Percentiles rank a stretch among this genome's conserved stretches.
Evolutionary conservation across 2,113 vertebrate genomes (phyloP).

Genomic region (Oxygymnocypris stewartii): DNA sequence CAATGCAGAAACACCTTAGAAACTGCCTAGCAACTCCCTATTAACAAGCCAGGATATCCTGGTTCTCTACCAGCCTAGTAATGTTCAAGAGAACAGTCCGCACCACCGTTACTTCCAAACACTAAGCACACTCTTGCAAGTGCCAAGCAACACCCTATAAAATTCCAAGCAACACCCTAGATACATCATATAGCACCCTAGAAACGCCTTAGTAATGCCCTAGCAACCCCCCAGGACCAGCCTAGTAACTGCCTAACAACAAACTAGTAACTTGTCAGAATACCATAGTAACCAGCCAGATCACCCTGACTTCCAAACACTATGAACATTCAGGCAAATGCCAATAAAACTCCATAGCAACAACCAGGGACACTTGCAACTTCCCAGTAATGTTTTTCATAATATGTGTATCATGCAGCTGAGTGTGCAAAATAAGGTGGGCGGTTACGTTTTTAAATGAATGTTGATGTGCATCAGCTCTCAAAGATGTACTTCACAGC

Average conservation of each 20-base stretch:
- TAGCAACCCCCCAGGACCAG: neutral
- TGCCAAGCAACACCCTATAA: neutral
- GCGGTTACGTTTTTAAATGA: neutral
- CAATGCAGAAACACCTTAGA: neutral
- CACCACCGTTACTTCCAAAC: neutral
- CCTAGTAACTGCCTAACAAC: neutral
- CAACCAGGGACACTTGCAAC: neutral
- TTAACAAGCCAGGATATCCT: neutral
- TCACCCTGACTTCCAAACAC: neutral
- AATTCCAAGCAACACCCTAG: neutral
- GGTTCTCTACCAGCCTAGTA: neutral
- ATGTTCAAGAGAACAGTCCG: neutral
- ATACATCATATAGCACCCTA: no score
- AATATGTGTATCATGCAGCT: neutral
- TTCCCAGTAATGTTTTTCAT: neutral
- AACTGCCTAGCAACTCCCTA: neutral
- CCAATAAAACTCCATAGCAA: neutral
- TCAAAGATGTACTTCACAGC: neutral
- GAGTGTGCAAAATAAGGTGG: conserved; percentile 16
- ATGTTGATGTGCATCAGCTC: neutral
- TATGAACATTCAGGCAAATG: neutral
- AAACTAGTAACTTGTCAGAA: neutral
- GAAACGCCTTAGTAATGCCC: neutral
- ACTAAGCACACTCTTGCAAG: neutral
- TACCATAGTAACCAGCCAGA: neutral